Evolutionary conservation across 2,113 vertebrate genomes (phyloP).

Genomic region (Perca fluviatilis): DNA sequence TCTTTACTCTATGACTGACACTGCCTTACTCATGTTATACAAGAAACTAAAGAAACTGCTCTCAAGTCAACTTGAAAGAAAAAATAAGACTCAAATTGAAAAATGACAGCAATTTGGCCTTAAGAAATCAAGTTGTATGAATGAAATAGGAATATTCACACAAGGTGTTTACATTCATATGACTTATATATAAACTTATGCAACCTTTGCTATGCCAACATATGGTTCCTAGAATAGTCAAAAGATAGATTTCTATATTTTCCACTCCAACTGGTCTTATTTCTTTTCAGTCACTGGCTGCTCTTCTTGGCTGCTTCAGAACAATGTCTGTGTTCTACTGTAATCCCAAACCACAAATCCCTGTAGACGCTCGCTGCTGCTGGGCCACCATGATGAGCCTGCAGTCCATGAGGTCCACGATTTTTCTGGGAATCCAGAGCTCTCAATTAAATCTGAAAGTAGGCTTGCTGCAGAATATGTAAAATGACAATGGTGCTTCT

Average conservation of each 20-base stretch:
- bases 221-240: constrained; percentile 48
- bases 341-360: constrained; percentile 65
- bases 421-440: constrained; percentile 35
- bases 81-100: background rate
- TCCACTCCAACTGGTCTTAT: constrained; percentile 54
- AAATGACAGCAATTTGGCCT: background rate
- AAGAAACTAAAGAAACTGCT: background rate
- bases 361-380: constrained; percentile 32
- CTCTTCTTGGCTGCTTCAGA: constrained; percentile 54
- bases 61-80: background rate
- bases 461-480: constrained; percentile 23
- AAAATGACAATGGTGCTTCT: constrained; percentile 12
- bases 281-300: constrained; percentile 45
- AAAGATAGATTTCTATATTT: constrained; percentile 63
- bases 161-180: background rate
- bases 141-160: background rate
- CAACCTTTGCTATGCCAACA: constrained; percentile 19
- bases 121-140: background rate
- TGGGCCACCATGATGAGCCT: constrained; percentile 32
- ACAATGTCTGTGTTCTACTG: constrained; percentile 55
- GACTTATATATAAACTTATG: background rate
- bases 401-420: constrained; percentile 36
- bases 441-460: constrained; percentile 48
- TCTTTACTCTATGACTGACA: background rate
- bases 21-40: background rate